Conservation (phyloP, 2,113 vertebrate species). For the Ailuropoda melanoleuca region DNA sequence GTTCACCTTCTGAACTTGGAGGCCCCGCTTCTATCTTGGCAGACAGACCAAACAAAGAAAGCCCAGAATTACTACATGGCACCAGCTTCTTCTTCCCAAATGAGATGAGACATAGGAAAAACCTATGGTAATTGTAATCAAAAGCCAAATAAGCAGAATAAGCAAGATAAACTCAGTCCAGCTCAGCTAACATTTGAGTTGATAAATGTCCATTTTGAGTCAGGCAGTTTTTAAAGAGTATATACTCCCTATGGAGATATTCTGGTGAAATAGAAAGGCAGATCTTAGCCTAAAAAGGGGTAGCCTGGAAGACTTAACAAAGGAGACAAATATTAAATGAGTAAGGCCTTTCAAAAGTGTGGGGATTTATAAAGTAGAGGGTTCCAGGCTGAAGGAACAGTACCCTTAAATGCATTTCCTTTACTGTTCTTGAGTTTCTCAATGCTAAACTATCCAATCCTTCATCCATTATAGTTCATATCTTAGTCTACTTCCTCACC, state of each 20-base stretch:
- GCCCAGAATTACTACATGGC: not conserved
- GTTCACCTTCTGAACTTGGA: not conserved
- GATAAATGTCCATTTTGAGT: not conserved
- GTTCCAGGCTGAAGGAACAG: not conserved
- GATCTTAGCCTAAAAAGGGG: not conserved
- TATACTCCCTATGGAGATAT: not conserved
- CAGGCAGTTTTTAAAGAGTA: not conserved
- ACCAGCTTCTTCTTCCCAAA: constrained; percentile 22
- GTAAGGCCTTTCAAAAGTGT: not conserved
- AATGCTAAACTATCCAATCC: not conserved
- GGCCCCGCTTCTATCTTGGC: not conserved
- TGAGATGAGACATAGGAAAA: constrained; percentile 25
- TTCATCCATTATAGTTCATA: not conserved
- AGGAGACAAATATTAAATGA: not conserved
- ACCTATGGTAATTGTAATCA: not conserved
- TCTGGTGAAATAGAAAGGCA: not conserved
- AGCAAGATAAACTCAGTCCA: not conserved
- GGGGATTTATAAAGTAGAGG: not conserved
- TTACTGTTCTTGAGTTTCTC: not conserved
- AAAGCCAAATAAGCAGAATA: not conserved
- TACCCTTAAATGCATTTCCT: not conserved
- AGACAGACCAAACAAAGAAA: not conserved
- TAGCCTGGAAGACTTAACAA: not conserved
- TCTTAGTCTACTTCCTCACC: not conserved
- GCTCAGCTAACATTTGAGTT: not conserved